phyloP scores from a whole-genome alignment of 2,797 vertebrate genomes.

The Champsocephalus gunnari region DNA sequence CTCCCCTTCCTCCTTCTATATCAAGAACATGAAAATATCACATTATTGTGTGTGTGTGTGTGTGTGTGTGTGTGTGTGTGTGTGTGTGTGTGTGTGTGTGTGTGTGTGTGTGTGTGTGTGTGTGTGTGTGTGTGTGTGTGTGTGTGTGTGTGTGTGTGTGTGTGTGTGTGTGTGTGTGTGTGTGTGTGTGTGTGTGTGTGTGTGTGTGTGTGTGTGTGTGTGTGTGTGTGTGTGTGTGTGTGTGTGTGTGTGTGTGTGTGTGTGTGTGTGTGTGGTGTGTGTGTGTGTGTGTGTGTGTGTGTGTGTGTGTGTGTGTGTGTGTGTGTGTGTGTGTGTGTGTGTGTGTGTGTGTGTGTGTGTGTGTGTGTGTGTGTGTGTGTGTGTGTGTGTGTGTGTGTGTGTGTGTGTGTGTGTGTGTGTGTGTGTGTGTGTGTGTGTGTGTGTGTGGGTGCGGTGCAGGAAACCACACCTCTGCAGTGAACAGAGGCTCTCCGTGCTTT shows the following conservation, averaged over 20 bases:
- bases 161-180: conserved; percentile 50
- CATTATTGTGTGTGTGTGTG: background rate
- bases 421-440: conserved; percentile 38
- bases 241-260: background rate
- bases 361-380: conserved; percentile 24
- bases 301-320: conserved; percentile 7
- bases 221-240: too few species aligned
- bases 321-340: conserved; percentile 19
- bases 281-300: conserved; percentile 29
- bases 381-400: conserved; percentile 31
- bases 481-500: conserved; percentile 57
- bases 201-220: conserved; percentile 18
- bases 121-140: conserved; percentile 49
- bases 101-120: conserved; percentile 50
- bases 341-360: conserved; percentile 34
- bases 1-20: background rate
- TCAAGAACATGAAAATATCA: background rate
- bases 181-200: conserved; percentile 26
- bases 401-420: conserved; percentile 26
- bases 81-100: conserved; percentile 51
- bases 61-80: background rate
- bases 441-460: conserved; percentile 52
- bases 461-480: conserved; percentile 80
- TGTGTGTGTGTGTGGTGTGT: background rate
- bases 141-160: conserved; percentile 51